These are phyloP conservation scores for Minunthozetes semirufus DNA, from an alignment of 2,888 invertebrate genomes.

Conservation along the genomic window DNA sequence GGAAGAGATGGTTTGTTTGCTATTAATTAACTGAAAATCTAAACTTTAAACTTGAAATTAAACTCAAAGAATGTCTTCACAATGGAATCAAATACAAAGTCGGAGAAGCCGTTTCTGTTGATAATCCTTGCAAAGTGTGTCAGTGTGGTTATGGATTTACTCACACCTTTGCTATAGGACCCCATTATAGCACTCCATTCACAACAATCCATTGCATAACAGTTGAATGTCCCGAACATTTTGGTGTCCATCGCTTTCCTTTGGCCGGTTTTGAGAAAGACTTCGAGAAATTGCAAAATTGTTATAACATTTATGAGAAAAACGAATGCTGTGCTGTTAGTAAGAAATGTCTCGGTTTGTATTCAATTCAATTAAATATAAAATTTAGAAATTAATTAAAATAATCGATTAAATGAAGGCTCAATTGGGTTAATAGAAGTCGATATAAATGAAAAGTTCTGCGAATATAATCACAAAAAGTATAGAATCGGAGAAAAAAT, in stretches of 20 bases:
- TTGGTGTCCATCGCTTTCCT: slow-evolving; percentile 17
- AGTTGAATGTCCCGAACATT: slow-evolving; percentile 33
- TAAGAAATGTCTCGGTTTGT: background rate
- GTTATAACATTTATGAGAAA: background rate
- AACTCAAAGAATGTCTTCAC: slow-evolving; percentile 17
- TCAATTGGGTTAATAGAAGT: background rate
- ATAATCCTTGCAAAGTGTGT: slow-evolving; percentile 28
- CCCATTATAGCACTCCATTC: background rate
- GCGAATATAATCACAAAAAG: slow-evolving; percentile 36
- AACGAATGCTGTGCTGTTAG: background rate
- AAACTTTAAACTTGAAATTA: background rate
- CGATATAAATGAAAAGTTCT: background rate
- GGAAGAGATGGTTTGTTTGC: background rate
- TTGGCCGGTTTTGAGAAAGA: background rate
- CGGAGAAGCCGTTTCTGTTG: slow-evolving; percentile 18
- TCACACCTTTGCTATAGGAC: too few species aligned
- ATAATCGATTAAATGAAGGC: too few species aligned
- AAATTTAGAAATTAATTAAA: background rate
- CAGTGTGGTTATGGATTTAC: slow-evolving; percentile 24
- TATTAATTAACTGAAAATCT: background rate
- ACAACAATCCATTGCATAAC: slow-evolving; percentile 15
- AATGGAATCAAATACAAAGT: slow-evolving; percentile 16
- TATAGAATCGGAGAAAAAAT: slow-evolving; percentile 40
- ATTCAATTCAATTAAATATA: background rate
- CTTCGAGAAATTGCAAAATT: background rate